phyloP scores from a whole-genome alignment of 2,113 vertebrate genomes.

The Pogona vitticeps region DNA sequence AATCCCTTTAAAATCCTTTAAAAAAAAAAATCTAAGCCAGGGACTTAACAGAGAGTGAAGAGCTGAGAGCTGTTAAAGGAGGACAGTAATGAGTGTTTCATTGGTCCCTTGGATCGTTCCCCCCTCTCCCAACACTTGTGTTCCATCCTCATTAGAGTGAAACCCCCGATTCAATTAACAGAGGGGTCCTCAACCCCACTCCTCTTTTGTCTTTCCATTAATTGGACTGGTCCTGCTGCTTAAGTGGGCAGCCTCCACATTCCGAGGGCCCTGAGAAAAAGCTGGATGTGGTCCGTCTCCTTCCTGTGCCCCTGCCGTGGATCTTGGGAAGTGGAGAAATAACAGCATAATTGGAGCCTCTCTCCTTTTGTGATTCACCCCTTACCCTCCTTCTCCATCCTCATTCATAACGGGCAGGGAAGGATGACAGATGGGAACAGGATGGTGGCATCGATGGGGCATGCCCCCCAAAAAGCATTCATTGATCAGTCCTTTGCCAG shows the following conservation, averaged over 20 bases:
- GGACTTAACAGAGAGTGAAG: not conserved
- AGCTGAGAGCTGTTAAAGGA: not conserved
- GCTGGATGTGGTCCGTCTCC: conserved; percentile 39
- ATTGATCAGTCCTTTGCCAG: conserved; percentile 75
- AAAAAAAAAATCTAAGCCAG: not conserved
- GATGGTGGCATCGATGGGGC: conserved; percentile 80
- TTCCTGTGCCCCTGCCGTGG: conserved; percentile 62
- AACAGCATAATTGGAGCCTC: conserved; percentile 87
- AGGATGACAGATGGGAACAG: conserved; percentile 87
- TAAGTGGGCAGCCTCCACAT: conserved; percentile 83
- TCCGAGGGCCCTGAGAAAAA: conserved; percentile 75
- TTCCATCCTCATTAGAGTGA: conserved; percentile 74
- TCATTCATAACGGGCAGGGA: conserved; percentile 73
- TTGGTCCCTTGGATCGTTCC: conserved; percentile 67
- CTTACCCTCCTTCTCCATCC: conserved; percentile 52
- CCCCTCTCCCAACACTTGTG: conserved; percentile 39
- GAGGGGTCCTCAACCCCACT: conserved; percentile 62
- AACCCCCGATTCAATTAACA: conserved; percentile 83
- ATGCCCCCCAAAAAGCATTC: conserved; percentile 82
- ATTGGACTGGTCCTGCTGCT: conserved; percentile 80
- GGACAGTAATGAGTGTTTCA: conserved; percentile 55
- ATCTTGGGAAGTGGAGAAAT: conserved; percentile 79
- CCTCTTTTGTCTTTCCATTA: conserved; percentile 65
- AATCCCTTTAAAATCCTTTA: not conserved
- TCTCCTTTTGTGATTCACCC: conserved; percentile 63